Conservation (phyloP, 2,113 vertebrate species). For the Nerophis ophidion region DNA sequence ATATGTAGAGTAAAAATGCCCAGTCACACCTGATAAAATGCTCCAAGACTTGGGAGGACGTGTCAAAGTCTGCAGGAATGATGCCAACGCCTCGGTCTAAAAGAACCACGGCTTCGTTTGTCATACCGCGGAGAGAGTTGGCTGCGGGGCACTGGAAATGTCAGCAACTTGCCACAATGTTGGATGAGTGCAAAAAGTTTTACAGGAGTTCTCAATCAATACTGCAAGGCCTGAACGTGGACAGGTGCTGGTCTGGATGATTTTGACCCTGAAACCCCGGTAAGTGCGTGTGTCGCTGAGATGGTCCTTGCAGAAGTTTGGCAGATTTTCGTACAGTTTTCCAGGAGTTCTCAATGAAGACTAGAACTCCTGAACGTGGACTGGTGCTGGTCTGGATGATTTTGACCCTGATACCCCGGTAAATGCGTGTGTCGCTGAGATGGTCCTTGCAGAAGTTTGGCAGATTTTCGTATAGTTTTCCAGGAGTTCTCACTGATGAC, state of each 20-base stretch:
- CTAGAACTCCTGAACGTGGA: neutral
- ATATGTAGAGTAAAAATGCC: neutral
- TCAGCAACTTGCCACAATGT: neutral
- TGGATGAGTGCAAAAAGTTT: neutral
- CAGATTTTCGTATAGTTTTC: neutral
- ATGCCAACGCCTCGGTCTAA: neutral
- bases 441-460: neutral
- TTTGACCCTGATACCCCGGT: too few species aligned
- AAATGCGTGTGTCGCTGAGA: too few species aligned
- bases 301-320: neutral
- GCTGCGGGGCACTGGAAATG: neutral
- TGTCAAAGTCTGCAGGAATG: slow-evolving; percentile 2
- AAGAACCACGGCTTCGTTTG: slow-evolving; percentile 1
- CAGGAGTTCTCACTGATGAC: neutral
- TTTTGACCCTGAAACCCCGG: too few species aligned
- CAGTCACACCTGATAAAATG: neutral
- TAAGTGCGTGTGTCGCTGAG: too few species aligned
- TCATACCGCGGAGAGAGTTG: neutral
- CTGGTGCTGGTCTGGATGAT: too few species aligned
- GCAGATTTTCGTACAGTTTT: neutral
- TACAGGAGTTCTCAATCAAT: neutral
- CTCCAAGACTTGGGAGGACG: neutral
- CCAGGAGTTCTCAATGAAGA: neutral
- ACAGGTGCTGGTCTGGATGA: too few species aligned
- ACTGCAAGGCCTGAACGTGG: neutral